Percentiles rank a stretch among this genome's conserved stretches.
These are phyloP conservation scores for Falco berigora DNA, from an alignment of 2,797 vertebrate species.

Conservation along the genomic window DNA sequence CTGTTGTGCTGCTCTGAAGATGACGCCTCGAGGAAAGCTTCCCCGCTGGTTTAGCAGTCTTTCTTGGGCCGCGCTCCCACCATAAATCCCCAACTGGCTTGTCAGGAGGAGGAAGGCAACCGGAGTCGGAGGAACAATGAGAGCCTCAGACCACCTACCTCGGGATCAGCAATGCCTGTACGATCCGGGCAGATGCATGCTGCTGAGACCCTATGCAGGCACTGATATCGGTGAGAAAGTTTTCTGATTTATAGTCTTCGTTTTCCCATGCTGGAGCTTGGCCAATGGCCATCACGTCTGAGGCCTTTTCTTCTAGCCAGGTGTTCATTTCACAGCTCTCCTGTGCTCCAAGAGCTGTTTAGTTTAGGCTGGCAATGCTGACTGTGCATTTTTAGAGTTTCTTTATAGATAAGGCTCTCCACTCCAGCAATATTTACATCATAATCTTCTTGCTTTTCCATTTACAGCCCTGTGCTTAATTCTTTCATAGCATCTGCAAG, in stretches of 20 bases:
- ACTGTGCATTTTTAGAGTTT: not conserved
- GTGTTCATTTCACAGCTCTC: constrained; percentile 12
- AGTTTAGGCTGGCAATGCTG: not conserved
- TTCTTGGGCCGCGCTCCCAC: not conserved
- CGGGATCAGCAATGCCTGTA: not conserved
- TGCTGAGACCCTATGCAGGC: not conserved
- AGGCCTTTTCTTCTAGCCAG: not conserved
- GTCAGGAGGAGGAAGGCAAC: not conserved
- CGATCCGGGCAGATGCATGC: fast-evolving
- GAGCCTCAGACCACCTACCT: not conserved
- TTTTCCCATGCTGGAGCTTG: not conserved
- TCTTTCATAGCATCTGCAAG: constrained; percentile 15
- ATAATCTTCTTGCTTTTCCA: not conserved
- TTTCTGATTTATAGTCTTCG: not conserved
- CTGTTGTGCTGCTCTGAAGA: not conserved
- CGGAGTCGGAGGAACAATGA: not conserved
- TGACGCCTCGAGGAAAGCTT: not conserved
- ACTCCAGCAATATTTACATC: not conserved
- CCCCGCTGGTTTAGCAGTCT: not conserved
- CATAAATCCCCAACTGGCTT: not conserved
- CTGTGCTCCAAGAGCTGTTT: not conserved
- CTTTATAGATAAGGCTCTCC: not conserved
- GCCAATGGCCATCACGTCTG: not conserved
- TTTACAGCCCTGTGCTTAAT: not conserved
- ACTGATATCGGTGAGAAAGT: not conserved